These are phyloP conservation scores for Pelmatolapia mariae DNA, from an alignment of 2,113 vertebrate species.

Conservation along the genomic window DNA sequence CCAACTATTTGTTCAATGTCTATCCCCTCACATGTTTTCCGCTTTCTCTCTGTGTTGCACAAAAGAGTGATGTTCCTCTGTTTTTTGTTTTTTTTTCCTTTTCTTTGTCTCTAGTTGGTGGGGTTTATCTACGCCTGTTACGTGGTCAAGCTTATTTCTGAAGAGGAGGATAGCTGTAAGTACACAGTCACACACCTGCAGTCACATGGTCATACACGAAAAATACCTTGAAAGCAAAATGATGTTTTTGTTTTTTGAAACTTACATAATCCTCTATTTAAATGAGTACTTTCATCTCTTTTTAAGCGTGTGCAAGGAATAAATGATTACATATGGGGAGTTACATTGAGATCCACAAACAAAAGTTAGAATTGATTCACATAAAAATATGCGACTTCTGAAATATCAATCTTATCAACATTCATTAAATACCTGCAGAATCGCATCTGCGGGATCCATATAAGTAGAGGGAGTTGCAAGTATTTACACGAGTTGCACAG, in stretches of 20 bases:
- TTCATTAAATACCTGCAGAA: neutral
- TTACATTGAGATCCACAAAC: neutral
- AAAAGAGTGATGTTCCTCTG: neutral
- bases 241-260: neutral
- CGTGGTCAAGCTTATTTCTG: conserved; percentile 98
- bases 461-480: neutral
- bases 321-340: neutral
- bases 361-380: neutral
- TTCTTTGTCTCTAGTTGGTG: conserved; percentile 82
- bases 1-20: neutral
- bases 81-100: neutral
- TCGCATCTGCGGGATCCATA: neutral
- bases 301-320: neutral
- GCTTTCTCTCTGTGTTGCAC: neutral
- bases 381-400: neutral
- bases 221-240: neutral
- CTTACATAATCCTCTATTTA: neutral
- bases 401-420: neutral
- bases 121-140: conserved; percentile 99
- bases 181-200: conserved; percentile 41
- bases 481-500: neutral
- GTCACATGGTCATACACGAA: neutral
- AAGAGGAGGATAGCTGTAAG: conserved; percentile 99
- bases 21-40: neutral
- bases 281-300: neutral